Percentiles rank a stretch among this genome's conserved stretches.
Conservation (phyloP, 2,888 invertebrate genomes). For the Tenthredo scrophulariae region DNA sequence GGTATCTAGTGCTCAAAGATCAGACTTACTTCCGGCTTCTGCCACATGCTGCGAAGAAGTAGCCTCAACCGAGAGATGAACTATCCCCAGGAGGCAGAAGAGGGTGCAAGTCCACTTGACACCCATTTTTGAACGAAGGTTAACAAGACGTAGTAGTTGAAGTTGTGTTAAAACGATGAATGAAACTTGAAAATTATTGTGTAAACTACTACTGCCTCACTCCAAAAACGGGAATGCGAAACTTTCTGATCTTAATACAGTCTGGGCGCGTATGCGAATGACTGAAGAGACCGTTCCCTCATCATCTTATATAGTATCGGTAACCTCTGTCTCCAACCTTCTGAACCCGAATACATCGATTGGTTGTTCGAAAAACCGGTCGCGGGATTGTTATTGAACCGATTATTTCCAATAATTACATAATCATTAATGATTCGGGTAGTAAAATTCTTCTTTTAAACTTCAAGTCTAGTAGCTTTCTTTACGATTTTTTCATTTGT, state of each 20-base stretch:
- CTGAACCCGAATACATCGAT: not conserved
- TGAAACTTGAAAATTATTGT: not conserved
- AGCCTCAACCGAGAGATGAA: not conserved
- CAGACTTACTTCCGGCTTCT: not conserved
- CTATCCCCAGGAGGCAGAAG: conserved; percentile 31
- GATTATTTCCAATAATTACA: not conserved
- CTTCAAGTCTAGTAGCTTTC: not conserved
- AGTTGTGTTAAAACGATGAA: not conserved
- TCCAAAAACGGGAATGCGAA: not conserved
- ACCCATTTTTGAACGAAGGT: conserved; percentile 20
- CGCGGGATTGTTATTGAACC: not conserved
- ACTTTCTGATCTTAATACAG: conserved; percentile 26
- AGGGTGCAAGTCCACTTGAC: conserved; percentile 50
- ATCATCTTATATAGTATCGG: conserved; percentile 74
- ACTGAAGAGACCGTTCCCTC: conserved; percentile 27
- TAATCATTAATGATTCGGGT: not conserved
- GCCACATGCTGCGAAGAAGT: not conserved
- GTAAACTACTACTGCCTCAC: not conserved
- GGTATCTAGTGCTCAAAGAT: not conserved
- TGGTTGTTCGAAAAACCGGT: conserved; percentile 2
- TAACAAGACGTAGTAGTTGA: not conserved
- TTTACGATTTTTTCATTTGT: not conserved
- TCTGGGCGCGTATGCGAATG: conserved; percentile 39
- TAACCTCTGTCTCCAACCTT: conserved; percentile 56
- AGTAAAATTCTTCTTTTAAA: not conserved